A percentile compares a stretch with the other conserved stretches of the same genome.
Evolutionary conservation across 1,140 invertebrate genomes (phyloP).

Genomic region (Doryteuthis pealeii): DNA sequence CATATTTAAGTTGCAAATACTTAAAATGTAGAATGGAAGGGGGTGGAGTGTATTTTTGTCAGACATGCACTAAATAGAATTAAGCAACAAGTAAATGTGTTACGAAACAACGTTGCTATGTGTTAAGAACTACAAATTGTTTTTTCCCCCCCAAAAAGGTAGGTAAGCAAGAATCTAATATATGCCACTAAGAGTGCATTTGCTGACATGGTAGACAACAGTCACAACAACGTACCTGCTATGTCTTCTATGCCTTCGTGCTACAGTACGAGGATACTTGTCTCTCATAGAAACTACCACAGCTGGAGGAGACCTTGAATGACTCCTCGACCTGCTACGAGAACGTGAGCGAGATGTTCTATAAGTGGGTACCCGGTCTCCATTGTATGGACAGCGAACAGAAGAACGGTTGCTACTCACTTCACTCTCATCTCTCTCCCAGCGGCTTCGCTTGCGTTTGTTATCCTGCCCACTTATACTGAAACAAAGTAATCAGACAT

Average conservation of each 20-base stretch:
- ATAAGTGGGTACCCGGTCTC: slow-evolving; percentile 41
- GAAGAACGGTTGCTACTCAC: slow-evolving; percentile 21
- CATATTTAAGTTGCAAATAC: too few species aligned
- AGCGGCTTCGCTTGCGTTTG: slow-evolving; percentile 9
- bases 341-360: slow-evolving; percentile 43
- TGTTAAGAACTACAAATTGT: too few species aligned
- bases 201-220: too few species aligned
- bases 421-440: slow-evolving; percentile 20
- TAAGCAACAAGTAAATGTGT: too few species aligned
- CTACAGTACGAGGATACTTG: slow-evolving; percentile 34
- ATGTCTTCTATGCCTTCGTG: slow-evolving; percentile 32
- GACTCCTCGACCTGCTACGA: slow-evolving; percentile 49
- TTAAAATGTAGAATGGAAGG: too few species aligned
- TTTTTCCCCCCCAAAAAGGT: too few species aligned
- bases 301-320: slow-evolving; percentile 30
- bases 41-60: too few species aligned
- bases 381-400: slow-evolving; percentile 28
- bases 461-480: slow-evolving; percentile 9
- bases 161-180: too few species aligned
- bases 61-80: too few species aligned
- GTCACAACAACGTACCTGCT: slow-evolving; percentile 9
- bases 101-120: too few species aligned
- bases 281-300: neutral
- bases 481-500: neutral
- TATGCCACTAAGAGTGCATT: too few species aligned